Percentiles rank a stretch among this genome's conserved stretches.
Conservation (phyloP, 2,888 invertebrate genomes). For the Melikaiella ostensackeni region DNA sequence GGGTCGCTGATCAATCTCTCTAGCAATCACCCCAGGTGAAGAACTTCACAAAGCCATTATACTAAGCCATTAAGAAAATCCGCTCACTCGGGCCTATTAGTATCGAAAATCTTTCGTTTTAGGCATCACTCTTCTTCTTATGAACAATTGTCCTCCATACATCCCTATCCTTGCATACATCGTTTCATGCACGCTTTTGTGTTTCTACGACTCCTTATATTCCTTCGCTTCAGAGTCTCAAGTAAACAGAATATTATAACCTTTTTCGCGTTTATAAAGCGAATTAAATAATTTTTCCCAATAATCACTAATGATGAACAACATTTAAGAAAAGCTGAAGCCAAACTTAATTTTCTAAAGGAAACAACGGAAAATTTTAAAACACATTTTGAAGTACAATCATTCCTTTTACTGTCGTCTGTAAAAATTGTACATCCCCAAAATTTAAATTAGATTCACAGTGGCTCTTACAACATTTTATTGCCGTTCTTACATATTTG, state of each 20-base stretch:
- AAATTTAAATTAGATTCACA: conserved; percentile 1
- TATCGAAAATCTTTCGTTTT: too few relatives aligned
- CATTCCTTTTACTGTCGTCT: conserved; percentile 17
- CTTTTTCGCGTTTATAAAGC: not conserved
- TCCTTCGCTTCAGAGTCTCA: too few relatives aligned
- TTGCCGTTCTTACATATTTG: conserved; percentile 11
- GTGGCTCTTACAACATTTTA: conserved; percentile 20
- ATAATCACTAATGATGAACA: not conserved
- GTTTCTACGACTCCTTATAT: too few relatives aligned
- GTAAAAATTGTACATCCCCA: conserved; percentile 22
- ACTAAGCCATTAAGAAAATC: too few relatives aligned
- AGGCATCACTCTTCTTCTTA: too few relatives aligned
- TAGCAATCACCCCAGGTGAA: too few relatives aligned
- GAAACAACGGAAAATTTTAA: not conserved
- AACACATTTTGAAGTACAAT: conserved; percentile 21
- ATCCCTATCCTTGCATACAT: too few relatives aligned
- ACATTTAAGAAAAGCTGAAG: not conserved
- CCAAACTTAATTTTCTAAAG: not conserved
- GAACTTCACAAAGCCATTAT: too few relatives aligned
- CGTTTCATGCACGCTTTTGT: too few relatives aligned
- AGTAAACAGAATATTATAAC: conserved; percentile 3
- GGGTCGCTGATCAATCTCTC: too few relatives aligned
- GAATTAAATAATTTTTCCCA: not conserved
- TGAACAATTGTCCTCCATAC: too few relatives aligned
- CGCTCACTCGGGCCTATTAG: too few relatives aligned